phyloP scores from a whole-genome alignment of 2,113 vertebrate genomes.

The Calyptomena viridis region DNA sequence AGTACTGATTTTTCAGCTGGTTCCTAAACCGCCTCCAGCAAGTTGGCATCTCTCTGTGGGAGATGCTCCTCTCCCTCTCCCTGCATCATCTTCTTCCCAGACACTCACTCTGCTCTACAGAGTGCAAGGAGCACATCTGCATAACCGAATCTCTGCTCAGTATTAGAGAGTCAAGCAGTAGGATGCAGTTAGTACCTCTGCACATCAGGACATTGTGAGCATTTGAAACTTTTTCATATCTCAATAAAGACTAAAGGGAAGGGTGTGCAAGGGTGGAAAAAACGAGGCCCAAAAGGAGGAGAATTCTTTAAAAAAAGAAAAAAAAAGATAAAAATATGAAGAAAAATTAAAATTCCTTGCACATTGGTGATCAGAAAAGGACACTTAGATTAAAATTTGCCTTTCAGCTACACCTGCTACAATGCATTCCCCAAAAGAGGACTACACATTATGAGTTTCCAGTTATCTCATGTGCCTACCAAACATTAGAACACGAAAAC shows the following conservation, averaged over 20 bases:
- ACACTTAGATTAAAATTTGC: background rate
- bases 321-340: accelerated
- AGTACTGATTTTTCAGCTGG: background rate
- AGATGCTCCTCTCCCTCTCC: background rate
- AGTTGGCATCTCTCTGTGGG: background rate
- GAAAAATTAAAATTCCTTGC: background rate
- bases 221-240: background rate
- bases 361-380: background rate
- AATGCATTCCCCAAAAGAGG: accelerated
- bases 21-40: background rate
- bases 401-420: background rate
- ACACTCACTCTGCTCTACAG: background rate
- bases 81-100: background rate
- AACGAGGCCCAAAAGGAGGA: background rate
- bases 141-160: background rate
- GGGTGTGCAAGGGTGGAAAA: background rate
- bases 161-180: background rate
- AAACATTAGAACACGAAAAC: background rate
- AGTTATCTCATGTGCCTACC: background rate
- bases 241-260: background rate
- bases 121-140: background rate
- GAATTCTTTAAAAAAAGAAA: background rate
- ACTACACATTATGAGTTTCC: background rate
- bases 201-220: background rate
- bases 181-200: background rate